These are phyloP conservation scores for Gastrophryne carolinensis DNA, from an alignment of 2,797 vertebrate species.

Conservation along the genomic window DNA sequence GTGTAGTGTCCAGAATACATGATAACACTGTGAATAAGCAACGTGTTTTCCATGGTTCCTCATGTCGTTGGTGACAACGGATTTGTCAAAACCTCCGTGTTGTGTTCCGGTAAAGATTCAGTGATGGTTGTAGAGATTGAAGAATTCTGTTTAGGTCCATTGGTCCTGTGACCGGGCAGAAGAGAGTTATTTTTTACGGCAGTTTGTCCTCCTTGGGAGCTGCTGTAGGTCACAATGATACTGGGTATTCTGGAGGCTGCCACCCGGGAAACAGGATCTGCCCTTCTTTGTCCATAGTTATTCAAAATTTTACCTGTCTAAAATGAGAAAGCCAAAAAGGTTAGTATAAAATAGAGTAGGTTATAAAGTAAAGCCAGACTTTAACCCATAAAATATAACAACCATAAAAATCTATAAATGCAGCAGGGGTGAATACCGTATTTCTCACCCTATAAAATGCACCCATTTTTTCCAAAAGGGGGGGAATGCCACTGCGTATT, in stretches of 20 bases:
- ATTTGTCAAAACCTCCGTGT: not conserved
- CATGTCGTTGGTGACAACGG: not conserved
- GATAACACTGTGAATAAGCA: not conserved
- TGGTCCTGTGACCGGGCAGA: slow-evolving; percentile 64
- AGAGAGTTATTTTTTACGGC: slow-evolving; percentile 69
- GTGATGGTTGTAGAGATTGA: slow-evolving; percentile 10
- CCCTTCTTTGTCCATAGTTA: slow-evolving; percentile 56
- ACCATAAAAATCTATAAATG: too few relatives aligned
- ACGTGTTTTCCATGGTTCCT: not conserved
- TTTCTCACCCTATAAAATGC: too few relatives aligned
- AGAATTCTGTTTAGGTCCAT: slow-evolving; percentile 53
- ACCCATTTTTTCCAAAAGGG: too few relatives aligned
- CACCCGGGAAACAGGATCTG: slow-evolving; percentile 4
- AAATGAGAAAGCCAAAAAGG: slow-evolving; percentile 40
- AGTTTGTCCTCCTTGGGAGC: slow-evolving; percentile 48
- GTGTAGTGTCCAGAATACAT: not conserved
- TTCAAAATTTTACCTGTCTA: slow-evolving; percentile 62
- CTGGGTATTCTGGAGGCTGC: slow-evolving; percentile 68
- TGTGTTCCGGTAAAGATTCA: slow-evolving; percentile 37
- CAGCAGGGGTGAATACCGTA: too few relatives aligned
- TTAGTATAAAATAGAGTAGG: not conserved
- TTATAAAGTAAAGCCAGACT: too few relatives aligned
- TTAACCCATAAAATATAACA: too few relatives aligned
- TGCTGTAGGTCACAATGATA: slow-evolving; percentile 71
- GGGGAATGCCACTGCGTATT: too few relatives aligned